phyloP scores from a whole-genome alignment of 2,888 invertebrate genomes.

The Trileptium ribeirensis region DNA sequence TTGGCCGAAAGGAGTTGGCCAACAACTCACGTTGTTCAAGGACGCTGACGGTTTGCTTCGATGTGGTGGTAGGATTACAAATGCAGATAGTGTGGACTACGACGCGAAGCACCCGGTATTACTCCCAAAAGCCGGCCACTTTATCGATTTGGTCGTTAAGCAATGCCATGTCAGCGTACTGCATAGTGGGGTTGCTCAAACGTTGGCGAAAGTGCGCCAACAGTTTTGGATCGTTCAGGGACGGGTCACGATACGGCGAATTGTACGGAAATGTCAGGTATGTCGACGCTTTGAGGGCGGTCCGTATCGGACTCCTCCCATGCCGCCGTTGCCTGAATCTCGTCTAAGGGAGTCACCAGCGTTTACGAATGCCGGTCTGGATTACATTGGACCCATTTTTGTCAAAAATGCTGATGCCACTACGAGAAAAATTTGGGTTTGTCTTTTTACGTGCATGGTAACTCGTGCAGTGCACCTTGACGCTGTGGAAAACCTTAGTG shows the following conservation, averaged over 20 bases:
- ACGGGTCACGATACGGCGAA: not conserved
- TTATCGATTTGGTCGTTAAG: not conserved
- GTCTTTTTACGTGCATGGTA: no score
- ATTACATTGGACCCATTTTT: no score
- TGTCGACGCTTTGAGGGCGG: not conserved
- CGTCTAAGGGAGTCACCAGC: no score
- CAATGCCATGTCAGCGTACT: not conserved
- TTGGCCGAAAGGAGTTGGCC: not conserved
- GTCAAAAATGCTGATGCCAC: not conserved
- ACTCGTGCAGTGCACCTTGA: no score
- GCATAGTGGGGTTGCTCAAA: constrained; percentile 3
- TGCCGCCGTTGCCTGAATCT: no score
- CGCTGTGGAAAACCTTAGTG: no score
- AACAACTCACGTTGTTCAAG: not conserved
- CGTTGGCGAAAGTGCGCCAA: not conserved
- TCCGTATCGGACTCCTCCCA: not conserved
- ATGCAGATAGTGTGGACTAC: not conserved
- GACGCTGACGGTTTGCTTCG: not conserved
- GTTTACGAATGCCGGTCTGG: no score
- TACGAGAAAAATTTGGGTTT: constrained; percentile 18
- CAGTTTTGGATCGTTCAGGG: not conserved
- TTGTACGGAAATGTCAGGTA: not conserved
- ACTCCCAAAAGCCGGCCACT: not conserved
- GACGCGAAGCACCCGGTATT: not conserved
- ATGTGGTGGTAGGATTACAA: not conserved